phyloP scores from a whole-genome alignment of 2,888 invertebrate genomes.

The Empis stercorea region DNA sequence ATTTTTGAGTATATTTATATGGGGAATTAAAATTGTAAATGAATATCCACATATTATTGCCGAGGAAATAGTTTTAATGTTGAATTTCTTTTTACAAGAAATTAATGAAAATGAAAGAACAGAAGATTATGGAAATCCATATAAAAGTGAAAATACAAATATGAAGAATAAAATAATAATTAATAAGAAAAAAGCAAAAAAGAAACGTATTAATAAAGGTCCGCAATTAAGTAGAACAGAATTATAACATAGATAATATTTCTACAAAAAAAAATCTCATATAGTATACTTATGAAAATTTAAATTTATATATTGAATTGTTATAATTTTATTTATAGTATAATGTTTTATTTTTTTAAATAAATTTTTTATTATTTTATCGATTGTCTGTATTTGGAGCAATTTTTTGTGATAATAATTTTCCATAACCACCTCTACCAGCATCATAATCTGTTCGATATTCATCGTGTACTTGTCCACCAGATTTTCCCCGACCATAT shows the following conservation, averaged over 20 bases:
- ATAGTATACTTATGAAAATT: not conserved
- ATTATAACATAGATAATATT: not conserved
- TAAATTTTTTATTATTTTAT: slow-evolving; percentile 10
- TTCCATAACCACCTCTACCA: slow-evolving; percentile 95
- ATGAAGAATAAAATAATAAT: not conserved
- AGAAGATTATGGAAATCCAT: slow-evolving; percentile 12
- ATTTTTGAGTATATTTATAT: slow-evolving; percentile 12
- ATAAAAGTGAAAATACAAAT: not conserved
- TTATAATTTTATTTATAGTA: not conserved
- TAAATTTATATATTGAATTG: not conserved
- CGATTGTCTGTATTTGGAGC: slow-evolving; percentile 45
- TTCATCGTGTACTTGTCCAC: slow-evolving; percentile 98
- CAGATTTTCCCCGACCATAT: slow-evolving; percentile 94
- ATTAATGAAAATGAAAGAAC: slow-evolving; percentile 15
- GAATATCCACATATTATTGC: slow-evolving; percentile 14
- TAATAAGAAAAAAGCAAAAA: slow-evolving; percentile 5
- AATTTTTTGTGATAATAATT: slow-evolving; percentile 78
- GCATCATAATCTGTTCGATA: slow-evolving; percentile 95
- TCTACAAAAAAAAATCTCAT: not conserved
- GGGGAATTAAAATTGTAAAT: slow-evolving; percentile 16
- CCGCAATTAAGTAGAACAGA: slow-evolving; percentile 11
- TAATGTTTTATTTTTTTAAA: not conserved
- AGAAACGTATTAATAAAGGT: slow-evolving; percentile 11
- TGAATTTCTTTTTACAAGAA: slow-evolving; percentile 15
- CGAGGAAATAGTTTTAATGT: slow-evolving; percentile 14